These are phyloP conservation scores for Ariolimax columbianus DNA, from an alignment of 2,888 invertebrate species.

Conservation along the genomic window DNA sequence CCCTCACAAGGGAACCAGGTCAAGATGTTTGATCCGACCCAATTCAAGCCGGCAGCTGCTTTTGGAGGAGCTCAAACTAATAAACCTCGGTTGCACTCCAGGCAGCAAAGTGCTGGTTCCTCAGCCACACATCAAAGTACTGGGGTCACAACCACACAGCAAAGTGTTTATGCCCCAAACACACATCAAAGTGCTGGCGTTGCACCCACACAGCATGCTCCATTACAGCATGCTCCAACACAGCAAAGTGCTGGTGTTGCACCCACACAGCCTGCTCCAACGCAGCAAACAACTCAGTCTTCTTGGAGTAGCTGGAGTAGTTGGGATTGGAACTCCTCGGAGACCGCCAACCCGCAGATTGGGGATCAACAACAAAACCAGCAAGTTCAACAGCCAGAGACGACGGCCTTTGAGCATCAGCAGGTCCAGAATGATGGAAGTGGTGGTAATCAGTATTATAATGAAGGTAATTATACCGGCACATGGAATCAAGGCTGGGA, in stretches of 20 bases:
- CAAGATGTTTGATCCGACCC: conserved; percentile 68
- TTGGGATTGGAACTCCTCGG: conserved; percentile 27
- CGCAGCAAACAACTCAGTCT: not conserved
- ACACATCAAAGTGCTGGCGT: too few relatives aligned
- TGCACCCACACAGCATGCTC: not conserved
- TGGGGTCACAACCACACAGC: too few relatives aligned
- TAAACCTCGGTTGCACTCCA: not conserved
- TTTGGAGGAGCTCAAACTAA: not conserved
- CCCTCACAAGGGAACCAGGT: conserved; percentile 57
- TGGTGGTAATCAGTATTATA: conserved; percentile 23
- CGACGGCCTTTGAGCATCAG: not conserved
- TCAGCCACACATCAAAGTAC: not conserved
- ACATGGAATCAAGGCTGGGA: conserved; percentile 38
- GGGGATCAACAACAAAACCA: not conserved
- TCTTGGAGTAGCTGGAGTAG: conserved; percentile 54
- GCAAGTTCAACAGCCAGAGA: not conserved
- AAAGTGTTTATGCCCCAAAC: too few relatives aligned
- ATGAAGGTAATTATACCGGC: conserved; percentile 16
- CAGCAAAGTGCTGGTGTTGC: conserved; percentile 2
- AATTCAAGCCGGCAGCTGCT: conserved; percentile 58
- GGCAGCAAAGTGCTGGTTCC: not conserved
- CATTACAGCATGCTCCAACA: not conserved
- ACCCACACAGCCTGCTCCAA: not conserved
- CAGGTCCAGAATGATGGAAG: not conserved
- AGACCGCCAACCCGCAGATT: not conserved